Base-by-base conservation (phyloP, 2,113 vertebrate species). In the Sciurus niger region DNA sequence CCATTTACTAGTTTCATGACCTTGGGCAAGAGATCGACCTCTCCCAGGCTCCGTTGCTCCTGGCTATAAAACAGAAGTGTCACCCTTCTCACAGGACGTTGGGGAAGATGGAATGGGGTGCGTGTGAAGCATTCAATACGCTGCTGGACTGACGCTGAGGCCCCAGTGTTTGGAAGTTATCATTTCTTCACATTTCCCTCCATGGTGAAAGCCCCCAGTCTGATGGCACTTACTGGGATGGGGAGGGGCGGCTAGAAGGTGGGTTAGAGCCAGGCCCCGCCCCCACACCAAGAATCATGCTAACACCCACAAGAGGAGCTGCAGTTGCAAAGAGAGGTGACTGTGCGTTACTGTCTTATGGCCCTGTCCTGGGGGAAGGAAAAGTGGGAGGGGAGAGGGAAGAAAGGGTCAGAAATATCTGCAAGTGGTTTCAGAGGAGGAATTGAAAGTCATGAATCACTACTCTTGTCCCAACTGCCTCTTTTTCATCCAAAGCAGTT, bases 361-460 rank as follows among this genome's bases (percentile, higher is more conserved):
- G 78, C 51, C 90, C 53, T 77, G 80, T 90, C 53, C 32, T 25
- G 3, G 32, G 43, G 67, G 73, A 67, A 85, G 84, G 86, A 93
- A 91, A 55, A 9, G 18, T 51, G 46, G 89, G 43, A 32, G n/a
- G 20, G 17, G 30, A 24, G 17, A 80, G 12, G 30, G 65, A 70
- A 82, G 70, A 74, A 82, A 60, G 58, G 34, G 40, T n/a, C 67
- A 96, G 82, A 97, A 97, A 90, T 90, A 77, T 46, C 93, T 73
- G 43, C 48, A 67, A 90, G 95, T 43, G 55, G 77, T 88, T 96
- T 90, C 40, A 80, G 55, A 96, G 83, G 82, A 93, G 86, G 91
- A 97, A 97, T n/a, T 8, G 70, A 96, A 96, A 96, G 78, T 87
- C 34, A 78, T 70, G 79, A 89, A 60, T 43, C 32, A 8, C 37